phyloP scores from a whole-genome alignment of 30 jellyfish, hydroid and myxozoan genomes.

The Pseudorhiza aurosa region DNA sequence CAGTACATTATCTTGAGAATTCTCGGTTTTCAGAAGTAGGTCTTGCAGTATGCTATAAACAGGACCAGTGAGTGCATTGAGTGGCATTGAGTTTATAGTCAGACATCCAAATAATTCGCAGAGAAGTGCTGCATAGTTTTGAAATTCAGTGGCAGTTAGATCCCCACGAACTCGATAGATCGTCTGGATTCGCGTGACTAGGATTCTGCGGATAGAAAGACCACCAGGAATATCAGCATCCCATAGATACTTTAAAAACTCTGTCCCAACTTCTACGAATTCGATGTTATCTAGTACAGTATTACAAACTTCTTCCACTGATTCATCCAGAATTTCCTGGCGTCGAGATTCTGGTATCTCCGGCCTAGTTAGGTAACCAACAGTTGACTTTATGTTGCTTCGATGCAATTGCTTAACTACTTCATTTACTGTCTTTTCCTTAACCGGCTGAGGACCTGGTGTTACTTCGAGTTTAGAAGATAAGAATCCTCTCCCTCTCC shows the following conservation, averaged over 20 bases:
- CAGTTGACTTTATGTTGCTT: conserved; percentile 3
- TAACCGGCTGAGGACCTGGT: conserved; percentile 12
- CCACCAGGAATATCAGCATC: conserved; percentile 6
- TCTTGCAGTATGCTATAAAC: conserved; percentile 66
- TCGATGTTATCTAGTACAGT: conserved; percentile 26
- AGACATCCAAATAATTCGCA: conserved; percentile 66
- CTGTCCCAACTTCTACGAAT: conserved; percentile 40
- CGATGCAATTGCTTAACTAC: not conserved
- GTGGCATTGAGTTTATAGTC: conserved; percentile 30
- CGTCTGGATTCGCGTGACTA: conserved; percentile 45
- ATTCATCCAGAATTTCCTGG: conserved; percentile 19
- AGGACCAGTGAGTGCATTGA: conserved; percentile 54
- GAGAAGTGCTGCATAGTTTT: conserved; percentile 45
- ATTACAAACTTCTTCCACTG: conserved; percentile 9
- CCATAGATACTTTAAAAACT: conserved; percentile 29
- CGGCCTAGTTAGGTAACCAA: conserved; percentile 38
- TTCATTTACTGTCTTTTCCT: conserved; percentile 8
- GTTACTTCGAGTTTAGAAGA: not conserved
- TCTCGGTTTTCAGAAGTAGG: conserved; percentile 10
- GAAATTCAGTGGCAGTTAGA: conserved; percentile 33
- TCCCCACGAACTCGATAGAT: conserved; percentile 43
- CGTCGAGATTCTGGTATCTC: not conserved
- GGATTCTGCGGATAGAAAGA: conserved; percentile 45
- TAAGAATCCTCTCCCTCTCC: conserved; percentile 41
- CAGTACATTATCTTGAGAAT: conserved; percentile 16